Evolutionary conservation across 2,888 invertebrate genomes (phyloP).

Genomic region (Synanthedon myopaeformis): DNA sequence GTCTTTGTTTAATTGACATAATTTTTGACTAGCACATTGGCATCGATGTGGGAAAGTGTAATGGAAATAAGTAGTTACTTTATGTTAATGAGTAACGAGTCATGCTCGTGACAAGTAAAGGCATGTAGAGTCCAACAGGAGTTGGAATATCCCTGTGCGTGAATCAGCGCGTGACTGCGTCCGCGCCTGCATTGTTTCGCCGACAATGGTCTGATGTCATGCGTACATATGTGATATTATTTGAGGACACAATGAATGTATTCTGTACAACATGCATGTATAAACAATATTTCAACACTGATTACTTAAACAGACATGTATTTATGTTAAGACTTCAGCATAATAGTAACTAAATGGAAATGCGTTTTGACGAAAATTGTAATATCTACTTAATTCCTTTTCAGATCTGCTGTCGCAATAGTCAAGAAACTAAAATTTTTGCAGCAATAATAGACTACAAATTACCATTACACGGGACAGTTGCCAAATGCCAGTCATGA

Average conservation of each 20-base stretch:
- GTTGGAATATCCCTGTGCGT: slow-evolving; percentile 29
- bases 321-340: neutral
- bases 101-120: slow-evolving; percentile 5
- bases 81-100: slow-evolving; percentile 8
- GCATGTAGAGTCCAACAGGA: slow-evolving; percentile 15
- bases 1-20: too few species aligned
- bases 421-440: too few species aligned
- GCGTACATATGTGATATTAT: slow-evolving; percentile 22
- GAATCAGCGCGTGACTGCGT: slow-evolving; percentile 53
- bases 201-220: slow-evolving; percentile 57
- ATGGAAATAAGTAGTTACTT: neutral
- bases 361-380: too few species aligned
- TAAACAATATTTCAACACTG: neutral
- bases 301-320: neutral
- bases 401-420: too few species aligned
- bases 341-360: too few species aligned
- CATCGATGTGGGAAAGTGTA: too few species aligned
- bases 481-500: too few species aligned
- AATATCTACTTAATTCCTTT: too few species aligned
- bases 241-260: neutral
- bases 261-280: slow-evolving; percentile 1
- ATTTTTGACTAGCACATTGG: too few species aligned
- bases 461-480: too few species aligned
- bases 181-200: slow-evolving; percentile 43
- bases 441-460: too few species aligned